phyloP scores from a whole-genome alignment of 2,888 invertebrate genomes.

The Apotomis capreana region DNA sequence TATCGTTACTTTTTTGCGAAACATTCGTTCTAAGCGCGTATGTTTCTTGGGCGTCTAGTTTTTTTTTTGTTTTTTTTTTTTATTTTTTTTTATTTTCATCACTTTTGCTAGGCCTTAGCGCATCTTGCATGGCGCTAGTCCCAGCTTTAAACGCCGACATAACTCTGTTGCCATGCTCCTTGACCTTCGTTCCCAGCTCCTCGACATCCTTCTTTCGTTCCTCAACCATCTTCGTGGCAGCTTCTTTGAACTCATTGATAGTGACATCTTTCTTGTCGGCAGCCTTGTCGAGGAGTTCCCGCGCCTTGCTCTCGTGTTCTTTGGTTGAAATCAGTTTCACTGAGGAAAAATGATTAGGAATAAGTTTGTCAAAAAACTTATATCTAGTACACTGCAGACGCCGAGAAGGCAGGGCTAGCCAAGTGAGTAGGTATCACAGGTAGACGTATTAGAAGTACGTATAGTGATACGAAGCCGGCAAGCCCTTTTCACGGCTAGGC shows the following conservation, averaged over 20 bases:
- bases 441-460: too few species aligned
- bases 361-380: not conserved
- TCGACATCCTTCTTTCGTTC: slow-evolving; percentile 55
- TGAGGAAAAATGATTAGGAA: slow-evolving; percentile 34
- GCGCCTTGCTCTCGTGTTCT: slow-evolving; percentile 54
- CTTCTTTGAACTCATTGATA: slow-evolving; percentile 56
- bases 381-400: not conserved
- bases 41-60: too few species aligned
- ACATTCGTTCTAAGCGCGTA: too few species aligned
- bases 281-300: slow-evolving; percentile 51
- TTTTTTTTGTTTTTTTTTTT: too few species aligned
- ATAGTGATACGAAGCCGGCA: too few species aligned
- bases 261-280: slow-evolving; percentile 47
- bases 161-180: slow-evolving; percentile 53
- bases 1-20: too few species aligned
- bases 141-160: slow-evolving; percentile 48
- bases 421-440: too few species aligned
- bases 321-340: slow-evolving; percentile 57
- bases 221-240: slow-evolving; percentile 50
- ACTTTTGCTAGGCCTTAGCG: slow-evolving; percentile 31
- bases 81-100: not conserved
- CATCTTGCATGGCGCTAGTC: slow-evolving; percentile 45
- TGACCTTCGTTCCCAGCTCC: slow-evolving; percentile 50
- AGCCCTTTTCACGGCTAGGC: too few species aligned
- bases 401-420: not conserved